Evolutionary conservation across 2,888 invertebrate genomes (phyloP).

Genomic region (Petrophora chlorosata): DNA sequence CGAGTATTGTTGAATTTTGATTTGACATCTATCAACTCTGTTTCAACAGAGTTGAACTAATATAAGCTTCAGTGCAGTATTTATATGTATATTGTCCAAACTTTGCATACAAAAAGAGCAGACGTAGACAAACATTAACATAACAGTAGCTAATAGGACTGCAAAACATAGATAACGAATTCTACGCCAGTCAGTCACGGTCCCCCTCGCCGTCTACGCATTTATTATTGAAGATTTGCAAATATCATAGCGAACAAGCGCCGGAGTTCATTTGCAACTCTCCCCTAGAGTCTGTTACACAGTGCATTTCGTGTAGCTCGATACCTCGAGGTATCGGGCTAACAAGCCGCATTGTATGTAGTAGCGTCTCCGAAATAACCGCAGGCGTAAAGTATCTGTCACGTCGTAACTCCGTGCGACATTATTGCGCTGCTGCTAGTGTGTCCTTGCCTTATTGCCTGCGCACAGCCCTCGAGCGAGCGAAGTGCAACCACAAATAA

Average conservation of each 20-base stretch:
- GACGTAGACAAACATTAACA: conserved; percentile 31
- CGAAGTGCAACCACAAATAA: conserved; percentile 74
- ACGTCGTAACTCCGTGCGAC: conserved; percentile 50
- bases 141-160: conserved; percentile 40
- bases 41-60: too few species aligned
- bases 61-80: too few species aligned
- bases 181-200: conserved; percentile 35
- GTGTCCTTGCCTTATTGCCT: conserved; percentile 60
- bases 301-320: conserved; percentile 39
- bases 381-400: conserved; percentile 56
- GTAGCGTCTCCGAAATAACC: conserved; percentile 47
- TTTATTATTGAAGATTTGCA: conserved; percentile 74
- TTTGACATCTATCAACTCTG: too few species aligned
- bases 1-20: too few species aligned
- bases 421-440: conserved; percentile 50
- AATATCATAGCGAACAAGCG: conserved; percentile 55
- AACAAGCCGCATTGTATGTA: conserved; percentile 41
- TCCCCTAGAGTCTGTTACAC: conserved; percentile 49
- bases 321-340: conserved; percentile 43
- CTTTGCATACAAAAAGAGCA: conserved; percentile 1
- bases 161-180: conserved; percentile 62
- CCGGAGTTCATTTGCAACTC: conserved; percentile 54
- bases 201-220: conserved; percentile 56
- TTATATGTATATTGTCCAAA: not conserved
- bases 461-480: conserved; percentile 47